These are phyloP conservation scores for Caenorhabditis sp. DNA, from an alignment of 2,888 invertebrate genomes.

Conservation along the genomic window DNA sequence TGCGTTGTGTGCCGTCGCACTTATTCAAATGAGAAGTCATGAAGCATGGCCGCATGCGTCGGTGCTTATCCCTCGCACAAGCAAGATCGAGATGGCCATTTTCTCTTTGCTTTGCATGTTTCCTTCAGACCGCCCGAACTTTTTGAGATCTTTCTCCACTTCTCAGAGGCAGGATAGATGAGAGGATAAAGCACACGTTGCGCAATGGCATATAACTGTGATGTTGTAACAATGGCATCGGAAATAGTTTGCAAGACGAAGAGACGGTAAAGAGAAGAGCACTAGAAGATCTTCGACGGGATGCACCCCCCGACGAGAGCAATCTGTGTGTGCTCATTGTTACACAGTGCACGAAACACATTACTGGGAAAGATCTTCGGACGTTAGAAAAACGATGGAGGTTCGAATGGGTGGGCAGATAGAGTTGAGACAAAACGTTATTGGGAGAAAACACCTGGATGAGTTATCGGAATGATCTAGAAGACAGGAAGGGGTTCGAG, in stretches of 20 bases:
- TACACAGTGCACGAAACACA: slow-evolving; percentile 53
- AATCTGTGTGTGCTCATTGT: slow-evolving; percentile 48
- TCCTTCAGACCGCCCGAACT: slow-evolving; percentile 36
- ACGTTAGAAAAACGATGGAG: slow-evolving; percentile 24
- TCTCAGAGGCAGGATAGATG: slow-evolving; percentile 35
- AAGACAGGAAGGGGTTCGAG: too few relatives aligned
- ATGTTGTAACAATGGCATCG: slow-evolving; percentile 46
- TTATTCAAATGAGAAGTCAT: slow-evolving; percentile 52
- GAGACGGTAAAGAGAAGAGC: slow-evolving; percentile 43
- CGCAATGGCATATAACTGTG: slow-evolving; percentile 55
- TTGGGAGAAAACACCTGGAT: background rate
- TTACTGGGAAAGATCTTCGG: slow-evolving; percentile 31
- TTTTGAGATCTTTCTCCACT: slow-evolving; percentile 12
- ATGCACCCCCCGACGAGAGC: slow-evolving; percentile 25
- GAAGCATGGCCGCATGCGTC: slow-evolving; percentile 50
- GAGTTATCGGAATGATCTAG: background rate
- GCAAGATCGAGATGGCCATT: slow-evolving; percentile 18
- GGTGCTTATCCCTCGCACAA: slow-evolving; percentile 49
- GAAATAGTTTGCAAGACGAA: slow-evolving; percentile 20
- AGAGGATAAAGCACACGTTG: slow-evolving; percentile 50
- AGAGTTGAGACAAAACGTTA: background rate
- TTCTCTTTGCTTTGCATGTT: slow-evolving; percentile 51
- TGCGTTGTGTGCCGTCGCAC: slow-evolving; percentile 30
- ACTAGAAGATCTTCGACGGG: slow-evolving; percentile 47
- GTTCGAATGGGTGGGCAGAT: slow-evolving; percentile 34